Evolutionary conservation across 1,140 invertebrate genomes (phyloP).

Genomic region (Bombus huntii): DNA sequence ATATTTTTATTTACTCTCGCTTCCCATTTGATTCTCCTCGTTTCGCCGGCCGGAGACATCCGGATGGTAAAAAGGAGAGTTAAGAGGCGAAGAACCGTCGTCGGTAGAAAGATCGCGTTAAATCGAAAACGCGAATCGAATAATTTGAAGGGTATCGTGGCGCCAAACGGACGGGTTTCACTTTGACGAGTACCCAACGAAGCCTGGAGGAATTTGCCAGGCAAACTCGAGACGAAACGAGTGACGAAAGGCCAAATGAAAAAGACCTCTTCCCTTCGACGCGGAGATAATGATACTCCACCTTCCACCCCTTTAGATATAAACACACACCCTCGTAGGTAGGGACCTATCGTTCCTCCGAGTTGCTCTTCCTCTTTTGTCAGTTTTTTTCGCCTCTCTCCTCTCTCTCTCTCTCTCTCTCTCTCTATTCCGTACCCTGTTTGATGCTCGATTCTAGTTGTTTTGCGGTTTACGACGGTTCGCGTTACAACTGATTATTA

Average conservation of each 20-base stretch:
- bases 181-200: constrained; percentile 20
- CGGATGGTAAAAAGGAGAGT: not conserved
- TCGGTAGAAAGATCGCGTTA: not conserved
- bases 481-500: constrained; percentile 83
- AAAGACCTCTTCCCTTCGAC: constrained; percentile 43
- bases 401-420: not conserved
- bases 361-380: not conserved
- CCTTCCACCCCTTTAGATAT: constrained; percentile 71
- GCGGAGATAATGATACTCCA: constrained; percentile 73
- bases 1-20: not conserved
- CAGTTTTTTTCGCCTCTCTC: constrained; percentile 27
- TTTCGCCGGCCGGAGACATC: not conserved
- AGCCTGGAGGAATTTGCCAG: constrained; percentile 56
- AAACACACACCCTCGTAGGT: constrained; percentile 67
- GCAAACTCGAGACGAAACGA: constrained; percentile 7
- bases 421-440: constrained; percentile 40
- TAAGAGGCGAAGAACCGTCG: constrained; percentile 36
- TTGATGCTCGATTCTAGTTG: constrained; percentile 76
- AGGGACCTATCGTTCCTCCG: constrained; percentile 7
- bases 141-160: not conserved
- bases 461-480: constrained; percentile 82
- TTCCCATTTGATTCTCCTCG: not conserved
- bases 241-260: constrained; percentile 41
- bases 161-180: constrained; percentile 67
- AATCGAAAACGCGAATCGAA: not conserved